Base-by-base conservation (phyloP, 2,797 vertebrate species). In the Amphiprion clarkii region DNA sequence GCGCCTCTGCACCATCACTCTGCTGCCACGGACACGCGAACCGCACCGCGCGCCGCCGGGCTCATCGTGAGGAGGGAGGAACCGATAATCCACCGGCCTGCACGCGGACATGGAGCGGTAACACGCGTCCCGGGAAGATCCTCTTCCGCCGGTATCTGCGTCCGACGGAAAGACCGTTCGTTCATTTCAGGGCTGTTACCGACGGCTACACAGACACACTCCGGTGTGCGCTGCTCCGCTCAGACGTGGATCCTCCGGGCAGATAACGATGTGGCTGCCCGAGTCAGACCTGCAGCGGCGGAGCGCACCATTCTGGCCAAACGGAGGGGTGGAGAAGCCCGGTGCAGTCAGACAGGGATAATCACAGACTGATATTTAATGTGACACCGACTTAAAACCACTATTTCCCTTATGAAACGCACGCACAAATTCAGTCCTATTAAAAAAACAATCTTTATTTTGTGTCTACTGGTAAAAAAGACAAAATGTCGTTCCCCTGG, bases 231-330 rank as follows among this genome's bases (percentile, higher is more conserved):
- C 1, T 13, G 11, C 61, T 60, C 39, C 31, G 57, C 23, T 33
- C 55, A 2, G 66, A 42, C 56, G 58, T 48, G 69, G 74, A 82
- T 88, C 76, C 81, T 89, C 80, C 64, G 67, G 81, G 56, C 63
- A 63, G 89, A 86, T 74, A 85, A 73, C 60, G 93, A 84, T 36
- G 87, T 64, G 85, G 69, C 92, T 81, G 88, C 74, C 83, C 17
- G 86, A 67, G 84, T 17, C 60, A 90, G 90, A 89, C 89, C 90
- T 87, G 91, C 93, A 84, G 86, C 88, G 62, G 78, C 54, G 91
- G 95, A 86, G 79, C 79, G 81, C 10, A 95, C 95, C 94, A 96
- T 87, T 91, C 42, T 0, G 4, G 23, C 6, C 5, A 13, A 36
- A 3, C n/a, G 40, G 36, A 39, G 36, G 89, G 88, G 77, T 23